These are phyloP conservation scores for Mnemiopsis leidyi DNA, from an alignment of 37 sponge, comb jelly and placozoan species.

Conservation along the genomic window DNA sequence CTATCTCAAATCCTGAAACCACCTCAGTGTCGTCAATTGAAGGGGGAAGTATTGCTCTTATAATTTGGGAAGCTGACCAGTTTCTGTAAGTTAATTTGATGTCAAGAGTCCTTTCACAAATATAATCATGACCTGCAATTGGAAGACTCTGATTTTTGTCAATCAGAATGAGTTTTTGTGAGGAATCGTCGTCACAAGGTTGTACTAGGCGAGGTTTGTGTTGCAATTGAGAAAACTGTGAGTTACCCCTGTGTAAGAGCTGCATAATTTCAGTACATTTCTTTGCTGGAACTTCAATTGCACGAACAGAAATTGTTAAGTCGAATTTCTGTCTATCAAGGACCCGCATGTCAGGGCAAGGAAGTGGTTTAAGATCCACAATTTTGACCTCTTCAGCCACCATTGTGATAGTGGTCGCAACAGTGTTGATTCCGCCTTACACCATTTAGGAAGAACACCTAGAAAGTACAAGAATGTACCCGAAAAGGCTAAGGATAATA, in stretches of 20 bases:
- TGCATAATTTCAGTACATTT: slow-evolving; percentile 37
- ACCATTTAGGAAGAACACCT: too few species aligned
- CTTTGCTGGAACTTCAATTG: neutral
- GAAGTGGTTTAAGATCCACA: neutral
- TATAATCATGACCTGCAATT: neutral
- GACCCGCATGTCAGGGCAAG: neutral
- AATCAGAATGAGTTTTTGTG: slow-evolving; percentile 19
- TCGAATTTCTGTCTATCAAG: neutral
- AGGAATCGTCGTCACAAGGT: neutral
- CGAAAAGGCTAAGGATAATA: too few species aligned
- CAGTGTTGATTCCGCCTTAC: too few species aligned
- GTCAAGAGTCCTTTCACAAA: neutral
- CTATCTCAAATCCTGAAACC: slow-evolving; percentile 76
- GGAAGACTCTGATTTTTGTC: neutral
- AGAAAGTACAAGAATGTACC: too few species aligned
- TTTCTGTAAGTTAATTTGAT: slow-evolving; percentile 19
- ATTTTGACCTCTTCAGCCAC: too few species aligned
- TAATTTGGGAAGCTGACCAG: slow-evolving; percentile 53
- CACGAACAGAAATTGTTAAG: neutral
- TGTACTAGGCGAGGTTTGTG: neutral
- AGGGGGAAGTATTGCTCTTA: slow-evolving; percentile 13
- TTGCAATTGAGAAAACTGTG: slow-evolving; percentile 20
- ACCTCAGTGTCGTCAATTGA: slow-evolving; percentile 2
- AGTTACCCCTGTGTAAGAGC: neutral
- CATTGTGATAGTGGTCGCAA: too few species aligned